A percentile compares a stretch with the other conserved stretches of the same genome.
Conservation (phyloP, 2,888 invertebrate species). For the Phortica okadai region DNA sequence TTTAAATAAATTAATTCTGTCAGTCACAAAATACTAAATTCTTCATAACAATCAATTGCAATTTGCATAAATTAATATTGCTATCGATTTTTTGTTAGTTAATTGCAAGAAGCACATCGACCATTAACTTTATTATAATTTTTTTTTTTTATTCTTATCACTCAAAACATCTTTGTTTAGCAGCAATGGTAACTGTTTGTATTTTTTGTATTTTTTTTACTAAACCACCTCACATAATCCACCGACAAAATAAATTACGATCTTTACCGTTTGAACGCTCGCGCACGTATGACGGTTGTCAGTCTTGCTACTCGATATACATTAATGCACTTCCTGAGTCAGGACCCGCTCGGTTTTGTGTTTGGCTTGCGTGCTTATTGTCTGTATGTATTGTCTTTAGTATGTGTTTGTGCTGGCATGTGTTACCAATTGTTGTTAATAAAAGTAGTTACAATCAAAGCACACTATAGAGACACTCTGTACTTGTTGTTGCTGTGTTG, state of each 20-base stretch:
- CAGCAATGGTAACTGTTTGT: neutral
- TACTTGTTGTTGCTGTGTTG: neutral
- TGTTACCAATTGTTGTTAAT: conserved; percentile 20
- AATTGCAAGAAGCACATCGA: neutral
- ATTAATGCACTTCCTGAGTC: conserved; percentile 22
- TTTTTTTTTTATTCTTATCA: conserved; percentile 30
- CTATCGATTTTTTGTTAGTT: conserved; percentile 28
- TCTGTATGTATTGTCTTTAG: neutral
- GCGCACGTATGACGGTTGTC: conserved; percentile 56
- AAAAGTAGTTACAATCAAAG: neutral
- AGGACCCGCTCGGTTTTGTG: neutral
- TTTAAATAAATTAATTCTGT: too few relatives aligned
- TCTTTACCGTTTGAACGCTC: conserved; percentile 54
- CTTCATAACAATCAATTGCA: neutral
- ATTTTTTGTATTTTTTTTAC: conserved; percentile 35
- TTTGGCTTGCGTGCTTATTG: neutral
- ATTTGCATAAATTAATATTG: too few relatives aligned
- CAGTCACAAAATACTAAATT: too few relatives aligned
- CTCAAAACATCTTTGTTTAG: conserved; percentile 40
- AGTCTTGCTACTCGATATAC: too few relatives aligned
- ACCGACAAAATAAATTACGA: conserved; percentile 39
- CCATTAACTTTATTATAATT: neutral
- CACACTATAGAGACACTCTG: neutral
- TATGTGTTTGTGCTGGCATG: neutral
- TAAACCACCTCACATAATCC: conserved; percentile 42